Percentiles rank a stretch among this genome's conserved stretches.
phyloP scores from a whole-genome alignment of 2,113 vertebrate species.

The Mus musculus region GRCm39 chr14:74356501-74357000 shows the following conservation, averaged over 20 bases:
- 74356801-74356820: background rate
- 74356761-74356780: background rate
- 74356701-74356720: background rate
- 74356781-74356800: background rate
- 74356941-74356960: background rate
- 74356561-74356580: background rate
- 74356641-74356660: background rate
- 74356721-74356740: background rate
- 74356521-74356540: background rate
- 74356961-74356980: too few species aligned
- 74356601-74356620: background rate
- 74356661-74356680: background rate
- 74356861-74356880: background rate
- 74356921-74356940: background rate
- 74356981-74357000: too few species aligned
- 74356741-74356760: background rate
- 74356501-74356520: background rate
- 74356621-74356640: background rate
- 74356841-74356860: background rate
- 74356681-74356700: background rate
- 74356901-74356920: background rate
- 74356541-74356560: background rate
- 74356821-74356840: too few species aligned
- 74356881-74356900: background rate
- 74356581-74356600: background rate